A percentile compares a stretch with the other conserved stretches of the same genome.
Conservation (phyloP, 2,797 vertebrate genomes). For the Fundulus diaphanus region DNA sequence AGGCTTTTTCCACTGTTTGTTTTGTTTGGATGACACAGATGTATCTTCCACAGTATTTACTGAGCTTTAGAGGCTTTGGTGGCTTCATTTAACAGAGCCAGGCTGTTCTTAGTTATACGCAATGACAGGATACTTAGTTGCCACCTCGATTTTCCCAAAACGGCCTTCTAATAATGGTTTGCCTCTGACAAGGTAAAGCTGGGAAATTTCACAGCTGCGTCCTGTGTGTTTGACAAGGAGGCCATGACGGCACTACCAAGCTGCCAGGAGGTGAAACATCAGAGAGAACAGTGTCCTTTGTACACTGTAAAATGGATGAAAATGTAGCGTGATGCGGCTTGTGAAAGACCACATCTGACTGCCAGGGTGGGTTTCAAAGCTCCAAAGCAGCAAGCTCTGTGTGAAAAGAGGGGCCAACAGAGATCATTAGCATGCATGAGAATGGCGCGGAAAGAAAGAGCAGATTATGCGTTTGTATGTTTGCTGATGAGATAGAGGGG, state of each 20-base stretch:
- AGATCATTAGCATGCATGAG: constrained; percentile 78
- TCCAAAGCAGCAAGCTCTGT: constrained; percentile 45
- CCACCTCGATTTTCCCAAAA: constrained; percentile 5
- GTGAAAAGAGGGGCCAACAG: constrained; percentile 64
- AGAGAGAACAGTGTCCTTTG: constrained; percentile 43
- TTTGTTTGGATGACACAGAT: constrained; percentile 7
- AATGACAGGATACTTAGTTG: background rate
- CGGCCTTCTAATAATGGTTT: constrained; percentile 22
- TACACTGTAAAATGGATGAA: constrained; percentile 28
- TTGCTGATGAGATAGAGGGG: constrained; percentile 82
- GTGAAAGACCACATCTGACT: constrained; percentile 47
- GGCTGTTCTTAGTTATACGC: background rate
- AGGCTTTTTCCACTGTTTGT: background rate
- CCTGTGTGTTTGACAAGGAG: background rate
- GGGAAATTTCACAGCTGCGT: constrained; percentile 36
- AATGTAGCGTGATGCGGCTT: constrained; percentile 39
- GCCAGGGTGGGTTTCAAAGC: constrained; percentile 65
- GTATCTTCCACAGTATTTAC: background rate
- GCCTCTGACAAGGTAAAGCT: constrained; percentile 19
- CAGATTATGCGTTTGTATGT: constrained; percentile 85
- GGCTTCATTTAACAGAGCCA: background rate
- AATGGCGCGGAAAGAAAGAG: constrained; percentile 73
- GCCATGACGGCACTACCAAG: constrained; percentile 20
- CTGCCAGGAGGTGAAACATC: constrained; percentile 39
- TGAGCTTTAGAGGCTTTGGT: background rate